Evolutionary conservation across 2,888 invertebrate species (phyloP), one percentile per base, ranked within the genome.

Genomic region (Drosophila mimica): DNA sequence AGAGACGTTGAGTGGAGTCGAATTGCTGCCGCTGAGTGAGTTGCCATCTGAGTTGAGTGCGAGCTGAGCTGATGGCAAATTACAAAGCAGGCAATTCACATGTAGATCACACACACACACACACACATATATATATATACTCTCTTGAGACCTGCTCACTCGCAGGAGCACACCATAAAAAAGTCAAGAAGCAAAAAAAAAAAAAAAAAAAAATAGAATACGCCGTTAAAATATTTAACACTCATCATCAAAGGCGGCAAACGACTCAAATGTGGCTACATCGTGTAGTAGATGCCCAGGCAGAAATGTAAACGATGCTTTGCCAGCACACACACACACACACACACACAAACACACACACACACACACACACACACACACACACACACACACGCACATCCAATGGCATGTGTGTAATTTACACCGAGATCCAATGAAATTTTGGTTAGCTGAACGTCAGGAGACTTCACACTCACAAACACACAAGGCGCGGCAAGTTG

Each of bases 1-100:
- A 91, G 90, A 85, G 84, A 67, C 76, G 56, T 49, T 54, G 54
- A 43, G 61, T 46, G 48, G 33, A 48, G 34, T 75, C 76, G 87
- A 87, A 30, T 81, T 71, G 76, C 25, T 72, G 36, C 25, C 3
- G 25, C 25, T n/a, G 68, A 74, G 31, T 51, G 66, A 51, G 46
- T 58, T 34, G 48, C 52, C 43, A 13, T 20, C 20, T 46, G 20
- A 15, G 25, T 25, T 25, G 82, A 79, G 71, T 79, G 82, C 57
- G 25, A 25, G 25, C 25, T 25, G 25, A 25, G 64, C 71, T 59
- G 15, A 48, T 34, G 64, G 65, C 69, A 74, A 81, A 74, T 68
- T 81, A 64, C 68, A 78, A 78, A 57, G 54, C 46, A 76, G 53
- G 33, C 60, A 66, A 28, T 56, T 51, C 64, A 57, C 53, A 68